Evolutionary conservation across 2,113 vertebrate species (phyloP).

Genomic region (Rhodinocichla rosea): DNA sequence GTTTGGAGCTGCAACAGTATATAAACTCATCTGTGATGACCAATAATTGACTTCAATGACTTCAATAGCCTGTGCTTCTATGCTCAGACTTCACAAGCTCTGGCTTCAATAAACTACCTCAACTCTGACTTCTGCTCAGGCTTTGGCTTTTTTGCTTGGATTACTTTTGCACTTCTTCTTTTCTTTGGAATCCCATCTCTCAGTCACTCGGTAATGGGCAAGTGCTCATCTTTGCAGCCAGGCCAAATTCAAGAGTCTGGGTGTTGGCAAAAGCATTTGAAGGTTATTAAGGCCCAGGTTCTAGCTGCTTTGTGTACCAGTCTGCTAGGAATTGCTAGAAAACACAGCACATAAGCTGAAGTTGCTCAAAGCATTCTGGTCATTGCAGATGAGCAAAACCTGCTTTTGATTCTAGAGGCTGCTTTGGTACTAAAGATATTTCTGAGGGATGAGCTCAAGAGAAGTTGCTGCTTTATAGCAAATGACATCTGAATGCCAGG

Average conservation of each 20-base stretch:
- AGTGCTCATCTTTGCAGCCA: not conserved
- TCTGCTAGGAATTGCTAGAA: not conserved
- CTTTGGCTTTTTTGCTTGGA: not conserved
- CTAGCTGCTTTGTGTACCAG: not conserved
- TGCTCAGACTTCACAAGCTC: not conserved
- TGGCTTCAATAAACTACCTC: not conserved
- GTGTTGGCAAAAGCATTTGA: not conserved
- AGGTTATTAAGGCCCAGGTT: not conserved
- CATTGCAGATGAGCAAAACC: not conserved
- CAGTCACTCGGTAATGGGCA: not conserved
- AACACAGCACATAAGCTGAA: not conserved
- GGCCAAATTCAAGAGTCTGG: not conserved
- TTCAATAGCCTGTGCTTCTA: not conserved
- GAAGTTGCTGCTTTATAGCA: not conserved
- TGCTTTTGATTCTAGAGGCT: not conserved
- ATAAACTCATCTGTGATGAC: not conserved
- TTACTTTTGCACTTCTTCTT: not conserved
- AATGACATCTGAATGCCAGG: not conserved
- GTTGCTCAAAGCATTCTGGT: not conserved
- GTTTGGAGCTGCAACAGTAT: not conserved
- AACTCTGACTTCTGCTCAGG: not conserved
- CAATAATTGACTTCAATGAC: not conserved
- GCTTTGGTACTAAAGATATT: not conserved
- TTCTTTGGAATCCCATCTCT: not conserved
- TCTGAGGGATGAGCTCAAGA: not conserved